Percentiles rank a stretch among this genome's conserved stretches.
phyloP scores from a whole-genome alignment of 2,113 vertebrate species.

The Rhinolophus sinicus region DNA sequence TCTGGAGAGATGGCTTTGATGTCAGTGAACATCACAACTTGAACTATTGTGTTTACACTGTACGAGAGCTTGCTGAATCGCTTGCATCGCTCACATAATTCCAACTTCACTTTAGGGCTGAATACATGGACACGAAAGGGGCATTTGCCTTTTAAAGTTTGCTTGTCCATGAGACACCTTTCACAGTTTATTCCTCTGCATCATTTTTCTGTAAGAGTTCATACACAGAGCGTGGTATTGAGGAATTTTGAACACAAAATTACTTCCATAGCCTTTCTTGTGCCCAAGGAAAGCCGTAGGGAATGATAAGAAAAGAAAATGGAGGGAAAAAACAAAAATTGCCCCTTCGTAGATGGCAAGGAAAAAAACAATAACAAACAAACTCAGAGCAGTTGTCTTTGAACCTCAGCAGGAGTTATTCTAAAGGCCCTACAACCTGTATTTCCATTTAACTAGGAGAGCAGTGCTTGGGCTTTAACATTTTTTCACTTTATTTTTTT shows the following conservation, averaged over 20 bases:
- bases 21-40: slow-evolving; percentile 36
- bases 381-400: neutral
- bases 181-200: neutral
- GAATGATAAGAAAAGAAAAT: neutral
- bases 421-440: neutral
- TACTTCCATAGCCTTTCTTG: neutral
- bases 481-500: neutral
- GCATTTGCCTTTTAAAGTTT: slow-evolving; percentile 32
- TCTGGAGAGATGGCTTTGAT: slow-evolving; percentile 56
- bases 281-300: slow-evolving; percentile 30
- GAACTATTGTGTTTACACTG: slow-evolving; percentile 34
- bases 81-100: neutral
- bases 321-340: neutral
- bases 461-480: neutral
- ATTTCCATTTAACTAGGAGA: slow-evolving; percentile 34
- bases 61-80: neutral
- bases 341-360: neutral
- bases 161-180: neutral
- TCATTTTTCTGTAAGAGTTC: neutral
- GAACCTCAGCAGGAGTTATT: slow-evolving; percentile 8
- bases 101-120: neutral
- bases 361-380: neutral
- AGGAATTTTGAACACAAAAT: slow-evolving; percentile 45
- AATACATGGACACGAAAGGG: neutral
- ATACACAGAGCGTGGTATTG: neutral